A percentile compares a stretch with the other conserved stretches of the same genome.
phyloP scores from a whole-genome alignment of 2,797 vertebrate genomes.

The Anguilla pacifica region DNA sequence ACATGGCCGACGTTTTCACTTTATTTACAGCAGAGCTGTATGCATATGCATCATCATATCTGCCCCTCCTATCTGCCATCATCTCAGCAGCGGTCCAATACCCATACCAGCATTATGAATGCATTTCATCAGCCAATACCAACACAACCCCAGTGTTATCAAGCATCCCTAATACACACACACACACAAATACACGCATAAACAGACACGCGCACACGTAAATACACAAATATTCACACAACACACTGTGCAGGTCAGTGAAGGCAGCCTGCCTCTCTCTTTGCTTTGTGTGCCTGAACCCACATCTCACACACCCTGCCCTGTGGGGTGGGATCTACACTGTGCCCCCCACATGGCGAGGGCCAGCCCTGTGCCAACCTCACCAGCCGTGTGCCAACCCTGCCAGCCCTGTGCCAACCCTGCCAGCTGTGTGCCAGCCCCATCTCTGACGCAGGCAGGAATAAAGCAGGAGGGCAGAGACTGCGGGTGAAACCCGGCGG shows the following conservation, averaged over 20 bases:
- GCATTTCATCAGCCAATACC: too few species aligned
- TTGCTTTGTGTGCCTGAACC: neutral
- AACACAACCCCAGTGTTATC: too few species aligned
- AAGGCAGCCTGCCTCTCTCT: neutral
- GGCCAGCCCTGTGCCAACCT: neutral
- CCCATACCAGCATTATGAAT: too few species aligned
- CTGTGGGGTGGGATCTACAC: neutral
- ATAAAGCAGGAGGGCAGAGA: neutral
- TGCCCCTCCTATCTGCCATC: too few species aligned
- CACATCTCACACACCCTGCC: neutral
- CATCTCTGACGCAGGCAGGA: neutral
- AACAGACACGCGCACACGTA: too few species aligned
- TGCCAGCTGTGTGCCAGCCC: neutral
- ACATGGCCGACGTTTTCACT: too few species aligned
- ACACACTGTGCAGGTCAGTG: neutral
- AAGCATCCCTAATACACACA: neutral
- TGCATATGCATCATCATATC: too few species aligned
- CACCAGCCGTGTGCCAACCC: too few species aligned
- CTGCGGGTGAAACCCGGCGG: neutral
- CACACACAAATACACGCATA: neutral
- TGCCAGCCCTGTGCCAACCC: neutral
- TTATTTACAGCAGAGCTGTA: too few species aligned
- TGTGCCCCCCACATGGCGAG: neutral
- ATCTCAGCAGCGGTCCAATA: too few species aligned
- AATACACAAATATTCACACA: too few species aligned